Conservation (phyloP, 2,797 vertebrate genomes). For the Ispidina picta region DNA sequence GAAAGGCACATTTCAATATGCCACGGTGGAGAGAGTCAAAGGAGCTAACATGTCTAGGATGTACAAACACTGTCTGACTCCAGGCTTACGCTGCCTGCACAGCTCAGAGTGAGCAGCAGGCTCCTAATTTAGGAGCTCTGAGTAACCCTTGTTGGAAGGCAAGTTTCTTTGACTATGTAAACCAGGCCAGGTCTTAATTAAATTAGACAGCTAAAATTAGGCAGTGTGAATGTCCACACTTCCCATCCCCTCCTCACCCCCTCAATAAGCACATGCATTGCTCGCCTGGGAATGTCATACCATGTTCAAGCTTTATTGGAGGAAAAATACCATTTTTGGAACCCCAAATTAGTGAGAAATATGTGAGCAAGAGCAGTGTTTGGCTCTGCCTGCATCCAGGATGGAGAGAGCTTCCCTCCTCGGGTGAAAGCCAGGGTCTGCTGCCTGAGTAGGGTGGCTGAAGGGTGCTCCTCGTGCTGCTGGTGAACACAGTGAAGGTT, state of each 20-base stretch:
- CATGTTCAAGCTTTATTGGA: not conserved
- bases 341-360: not conserved
- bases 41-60: not conserved
- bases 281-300: not conserved
- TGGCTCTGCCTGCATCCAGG: not conserved
- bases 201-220: conserved; percentile 45
- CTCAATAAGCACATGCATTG: not conserved
- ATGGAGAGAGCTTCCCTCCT: not conserved
- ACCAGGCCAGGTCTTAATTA: not conserved
- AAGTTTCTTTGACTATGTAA: not conserved
- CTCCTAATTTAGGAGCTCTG: not conserved
- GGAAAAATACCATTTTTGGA: not conserved
- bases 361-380: not conserved
- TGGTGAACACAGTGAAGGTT: not conserved
- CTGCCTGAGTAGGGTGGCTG: not conserved
- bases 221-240: not conserved
- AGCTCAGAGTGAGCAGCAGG: not conserved
- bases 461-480: not conserved
- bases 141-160: not conserved
- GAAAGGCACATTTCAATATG: conserved; percentile 8
- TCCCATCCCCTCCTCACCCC: not conserved
- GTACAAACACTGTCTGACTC: not conserved
- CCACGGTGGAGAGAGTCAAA: not conserved
- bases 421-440: rapidly evolving
- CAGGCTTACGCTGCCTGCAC: not conserved